These are phyloP conservation scores for Steatornis caripensis DNA, from an alignment of 2,113 vertebrate species.

Conservation along the genomic window DNA sequence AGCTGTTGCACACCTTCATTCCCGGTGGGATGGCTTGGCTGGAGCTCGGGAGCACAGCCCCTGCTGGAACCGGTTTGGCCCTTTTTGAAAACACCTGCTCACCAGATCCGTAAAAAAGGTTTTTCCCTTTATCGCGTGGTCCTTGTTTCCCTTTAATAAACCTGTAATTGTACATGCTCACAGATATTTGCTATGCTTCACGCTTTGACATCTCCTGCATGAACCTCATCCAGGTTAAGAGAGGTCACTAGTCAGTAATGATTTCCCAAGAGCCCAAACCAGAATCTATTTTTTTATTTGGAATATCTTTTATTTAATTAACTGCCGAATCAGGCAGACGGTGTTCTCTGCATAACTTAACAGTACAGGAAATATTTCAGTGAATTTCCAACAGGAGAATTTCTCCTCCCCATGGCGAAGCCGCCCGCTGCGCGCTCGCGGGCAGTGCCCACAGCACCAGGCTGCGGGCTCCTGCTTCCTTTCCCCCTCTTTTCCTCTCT, in stretches of 20 bases:
- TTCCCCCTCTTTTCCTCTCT: background rate
- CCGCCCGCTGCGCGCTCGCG: background rate
- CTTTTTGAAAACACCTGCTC: rapidly evolving
- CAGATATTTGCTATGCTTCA: background rate
- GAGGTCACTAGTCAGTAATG: slow-evolving; percentile 16
- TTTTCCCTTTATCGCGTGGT: background rate
- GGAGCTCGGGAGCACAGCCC: background rate
- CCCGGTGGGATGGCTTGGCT: rapidly evolving
- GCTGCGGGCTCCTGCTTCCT: background rate
- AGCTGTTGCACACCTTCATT: rapidly evolving
- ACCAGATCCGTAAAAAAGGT: rapidly evolving
- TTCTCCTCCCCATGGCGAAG: background rate
- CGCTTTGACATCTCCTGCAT: slow-evolving; percentile 9
- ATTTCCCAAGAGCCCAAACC: slow-evolving; percentile 29
- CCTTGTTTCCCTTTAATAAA: slow-evolving; percentile 52
- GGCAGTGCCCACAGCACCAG: background rate
- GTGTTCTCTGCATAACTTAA: background rate
- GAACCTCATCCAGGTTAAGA: slow-evolving; percentile 19
- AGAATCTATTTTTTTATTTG: background rate
- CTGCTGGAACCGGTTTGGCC: rapidly evolving
- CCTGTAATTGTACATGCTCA: slow-evolving; percentile 43
- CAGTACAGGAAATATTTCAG: background rate
- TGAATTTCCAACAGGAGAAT: background rate
- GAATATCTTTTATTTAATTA: slow-evolving; percentile 28
- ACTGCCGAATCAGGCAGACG: background rate